phyloP scores from a whole-genome alignment of 2,888 invertebrate genomes.

The Scaptomyza flava region DNA sequence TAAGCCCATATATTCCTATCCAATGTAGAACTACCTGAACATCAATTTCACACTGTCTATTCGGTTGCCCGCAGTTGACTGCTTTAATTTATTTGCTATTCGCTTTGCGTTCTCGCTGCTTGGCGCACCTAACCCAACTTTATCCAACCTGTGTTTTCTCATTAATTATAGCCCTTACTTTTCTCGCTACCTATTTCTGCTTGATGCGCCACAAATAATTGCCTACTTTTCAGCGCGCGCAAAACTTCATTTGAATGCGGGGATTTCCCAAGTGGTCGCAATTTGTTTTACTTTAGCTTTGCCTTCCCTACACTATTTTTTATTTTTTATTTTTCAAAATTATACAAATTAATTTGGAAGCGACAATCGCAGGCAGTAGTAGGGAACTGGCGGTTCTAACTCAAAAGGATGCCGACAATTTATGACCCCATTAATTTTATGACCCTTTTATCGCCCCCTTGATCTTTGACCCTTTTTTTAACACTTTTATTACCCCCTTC shows the following conservation, averaged over 20 bases:
- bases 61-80: neutral
- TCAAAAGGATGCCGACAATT: no score
- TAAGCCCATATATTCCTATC: neutral
- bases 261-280: slow-evolving; percentile 47
- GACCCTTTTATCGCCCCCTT: no score
- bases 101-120: neutral
- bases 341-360: slow-evolving; percentile 79
- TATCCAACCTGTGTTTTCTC: slow-evolving; percentile 28
- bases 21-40: neutral
- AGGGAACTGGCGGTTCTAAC: no score
- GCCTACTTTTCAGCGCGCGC: slow-evolving; percentile 59
- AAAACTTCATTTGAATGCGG: slow-evolving; percentile 65
- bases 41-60: slow-evolving; percentile 9
- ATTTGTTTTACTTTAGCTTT: neutral
- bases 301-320: neutral
- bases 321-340: slow-evolving; percentile 51
- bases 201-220: slow-evolving; percentile 68
- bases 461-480: no score
- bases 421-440: no score
- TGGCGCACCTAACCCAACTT: neutral
- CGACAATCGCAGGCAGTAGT: slow-evolving; percentile 63
- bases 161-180: slow-evolving; percentile 22
- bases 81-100: slow-evolving; percentile 4
- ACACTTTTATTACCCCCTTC: no score
- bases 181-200: slow-evolving; percentile 1